Evolutionary conservation across 2,888 invertebrate species (phyloP).

Genomic region (Phengaris alcon): DNA sequence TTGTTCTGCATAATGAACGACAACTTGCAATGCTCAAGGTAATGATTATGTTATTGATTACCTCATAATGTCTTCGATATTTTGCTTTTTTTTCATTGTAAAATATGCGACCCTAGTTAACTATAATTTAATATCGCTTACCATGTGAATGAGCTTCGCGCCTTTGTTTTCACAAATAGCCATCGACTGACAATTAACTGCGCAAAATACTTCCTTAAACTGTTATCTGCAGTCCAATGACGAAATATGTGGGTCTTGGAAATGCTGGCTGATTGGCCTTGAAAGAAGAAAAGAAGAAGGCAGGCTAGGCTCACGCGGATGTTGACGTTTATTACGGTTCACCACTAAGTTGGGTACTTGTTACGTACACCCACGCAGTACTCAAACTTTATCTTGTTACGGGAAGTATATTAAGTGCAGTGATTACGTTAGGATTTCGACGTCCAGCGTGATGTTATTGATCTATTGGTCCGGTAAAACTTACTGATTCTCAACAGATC

Average conservation of each 20-base stretch:
- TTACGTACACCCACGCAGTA: not conserved
- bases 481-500: too few relatives aligned
- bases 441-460: conserved; percentile 16
- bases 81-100: not conserved
- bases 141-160: not conserved
- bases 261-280: not conserved
- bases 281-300: not conserved
- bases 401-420: conserved; percentile 32
- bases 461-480: not conserved
- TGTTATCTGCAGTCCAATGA: not conserved
- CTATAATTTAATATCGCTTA: not conserved
- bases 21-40: conserved; percentile 15
- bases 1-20: conserved; percentile 17
- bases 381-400: conserved; percentile 26
- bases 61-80: not conserved
- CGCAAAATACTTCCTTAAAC: too few relatives aligned
- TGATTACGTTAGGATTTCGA: conserved; percentile 20
- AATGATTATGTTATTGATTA: not conserved
- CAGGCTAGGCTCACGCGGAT: not conserved
- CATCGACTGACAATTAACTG: not conserved
- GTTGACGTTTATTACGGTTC: not conserved
- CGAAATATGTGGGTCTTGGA: not conserved
- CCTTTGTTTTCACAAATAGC: not conserved
- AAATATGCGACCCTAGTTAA: not conserved
- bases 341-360: not conserved